Conservation (phyloP, 2,888 invertebrate genomes). For the Agrochola macilenta region DNA sequence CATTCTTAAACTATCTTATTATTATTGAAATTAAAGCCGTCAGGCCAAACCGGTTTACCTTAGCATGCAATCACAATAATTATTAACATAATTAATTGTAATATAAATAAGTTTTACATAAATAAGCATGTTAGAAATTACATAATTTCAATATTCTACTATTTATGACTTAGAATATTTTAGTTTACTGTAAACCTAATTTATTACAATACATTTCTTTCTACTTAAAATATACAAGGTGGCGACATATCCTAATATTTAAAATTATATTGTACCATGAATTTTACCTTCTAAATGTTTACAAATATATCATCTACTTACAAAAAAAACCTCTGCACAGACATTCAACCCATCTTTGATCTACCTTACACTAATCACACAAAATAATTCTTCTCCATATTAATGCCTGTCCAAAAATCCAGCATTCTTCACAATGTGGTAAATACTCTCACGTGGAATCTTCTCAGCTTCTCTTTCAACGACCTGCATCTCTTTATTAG, state of each 20-base stretch:
- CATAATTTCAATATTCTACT: conserved; percentile 27
- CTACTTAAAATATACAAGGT: conserved; percentile 42
- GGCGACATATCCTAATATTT: conserved; percentile 25
- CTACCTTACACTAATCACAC: background rate
- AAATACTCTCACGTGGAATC: conserved; percentile 94
- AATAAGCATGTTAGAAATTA: conserved; percentile 43
- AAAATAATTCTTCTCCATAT: conserved; percentile 17
- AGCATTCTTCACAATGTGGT: conserved; percentile 93
- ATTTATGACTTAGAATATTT: conserved; percentile 63
- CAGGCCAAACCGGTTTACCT: conserved; percentile 60
- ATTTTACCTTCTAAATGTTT: background rate
- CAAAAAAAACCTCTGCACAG: background rate
- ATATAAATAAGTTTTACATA: conserved; percentile 39
- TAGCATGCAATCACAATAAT: conserved; percentile 40
- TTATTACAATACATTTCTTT: background rate
- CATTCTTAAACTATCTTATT: conserved; percentile 41
- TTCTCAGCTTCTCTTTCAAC: conserved; percentile 95
- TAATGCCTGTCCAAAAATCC: conserved; percentile 90
- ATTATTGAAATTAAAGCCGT: conserved; percentile 39
- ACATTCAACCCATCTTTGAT: background rate
- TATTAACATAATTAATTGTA: conserved; percentile 53
- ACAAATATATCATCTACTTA: conserved; percentile 6
- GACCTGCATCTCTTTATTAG: conserved; percentile 94
- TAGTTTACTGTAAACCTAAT: conserved; percentile 9
- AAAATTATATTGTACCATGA: conserved; percentile 45